A percentile compares a stretch with the other conserved stretches of the same genome.
phyloP scores from a whole-genome alignment of 2,888 invertebrate species.

The Chironomus riparius region DNA sequence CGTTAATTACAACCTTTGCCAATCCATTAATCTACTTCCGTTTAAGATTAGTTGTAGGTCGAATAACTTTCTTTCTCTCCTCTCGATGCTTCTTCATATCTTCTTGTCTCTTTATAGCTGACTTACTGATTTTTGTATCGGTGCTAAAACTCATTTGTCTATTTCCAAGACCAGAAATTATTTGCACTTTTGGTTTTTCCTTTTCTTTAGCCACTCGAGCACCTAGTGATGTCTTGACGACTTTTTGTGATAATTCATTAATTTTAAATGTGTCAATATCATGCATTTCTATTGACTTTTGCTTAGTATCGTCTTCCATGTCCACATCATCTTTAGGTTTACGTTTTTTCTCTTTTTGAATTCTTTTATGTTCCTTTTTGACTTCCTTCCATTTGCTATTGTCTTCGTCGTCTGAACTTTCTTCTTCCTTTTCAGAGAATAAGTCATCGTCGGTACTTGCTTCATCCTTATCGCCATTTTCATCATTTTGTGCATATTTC shows the following conservation, averaged over 20 bases:
- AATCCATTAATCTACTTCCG: neutral
- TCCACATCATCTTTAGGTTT: conserved; percentile 37
- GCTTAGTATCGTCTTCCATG: no score
- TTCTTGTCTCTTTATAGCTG: conserved; percentile 49
- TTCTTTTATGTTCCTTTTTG: conserved; percentile 54
- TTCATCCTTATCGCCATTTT: conserved; percentile 42
- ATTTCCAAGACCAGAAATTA: conserved; percentile 57
- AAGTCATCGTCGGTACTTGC: conserved; percentile 40
- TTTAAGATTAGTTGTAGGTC: conserved; percentile 45
- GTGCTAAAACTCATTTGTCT: conserved; percentile 71
- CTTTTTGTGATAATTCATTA: conserved; percentile 45
- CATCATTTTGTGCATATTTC: conserved; percentile 47
- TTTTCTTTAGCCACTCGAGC: conserved; percentile 60
- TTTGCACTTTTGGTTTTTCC: conserved; percentile 38
- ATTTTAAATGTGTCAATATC: conserved; percentile 53
- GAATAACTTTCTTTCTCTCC: conserved; percentile 57
- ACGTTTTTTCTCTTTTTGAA: conserved; percentile 35
- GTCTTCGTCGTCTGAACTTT: conserved; percentile 57
- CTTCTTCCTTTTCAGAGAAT: conserved; percentile 37
- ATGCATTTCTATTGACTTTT: conserved; percentile 44
- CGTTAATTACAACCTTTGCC: neutral
- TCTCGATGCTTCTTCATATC: conserved; percentile 56
- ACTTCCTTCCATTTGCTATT: conserved; percentile 74
- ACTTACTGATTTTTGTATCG: conserved; percentile 48
- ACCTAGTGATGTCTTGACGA: conserved; percentile 54